These are phyloP conservation scores for Apamea crenata DNA, from an alignment of 2,888 invertebrate genomes.

Conservation along the genomic window DNA sequence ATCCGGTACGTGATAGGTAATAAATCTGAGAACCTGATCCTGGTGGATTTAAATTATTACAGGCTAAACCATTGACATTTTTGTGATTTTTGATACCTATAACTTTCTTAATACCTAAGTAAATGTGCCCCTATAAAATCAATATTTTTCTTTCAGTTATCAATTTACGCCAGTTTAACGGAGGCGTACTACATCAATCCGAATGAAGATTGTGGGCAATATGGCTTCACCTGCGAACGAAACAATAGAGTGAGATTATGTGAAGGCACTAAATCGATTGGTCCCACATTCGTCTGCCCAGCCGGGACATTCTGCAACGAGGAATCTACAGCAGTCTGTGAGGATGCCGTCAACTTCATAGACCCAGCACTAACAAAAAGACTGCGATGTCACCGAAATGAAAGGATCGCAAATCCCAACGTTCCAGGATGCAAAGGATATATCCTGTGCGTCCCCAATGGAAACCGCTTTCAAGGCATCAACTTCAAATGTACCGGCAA, in stretches of 20 bases:
- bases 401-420: constrained; percentile 84
- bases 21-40: neutral
- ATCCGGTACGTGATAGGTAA: neutral
- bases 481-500: constrained; percentile 86
- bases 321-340: constrained; percentile 85
- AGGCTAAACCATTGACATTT: neutral
- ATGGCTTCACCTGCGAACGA: constrained; percentile 84
- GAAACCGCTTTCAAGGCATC: constrained; percentile 85
- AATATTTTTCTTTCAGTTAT: constrained; percentile 64
- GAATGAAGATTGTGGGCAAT: constrained; percentile 81
- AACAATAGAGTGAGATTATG: constrained; percentile 81
- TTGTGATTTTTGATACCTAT: neutral
- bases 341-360: constrained; percentile 80
- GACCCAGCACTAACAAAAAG: constrained; percentile 79
- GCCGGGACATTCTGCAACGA: constrained; percentile 84
- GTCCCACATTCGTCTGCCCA: constrained; percentile 84
- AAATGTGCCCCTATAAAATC: neutral
- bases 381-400: constrained; percentile 81
- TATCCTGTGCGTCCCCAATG: constrained; percentile 86
- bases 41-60: neutral
- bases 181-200: constrained; percentile 70
- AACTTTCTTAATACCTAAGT: too few species aligned
- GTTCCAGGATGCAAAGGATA: constrained; percentile 87
- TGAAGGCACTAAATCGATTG: constrained; percentile 79
- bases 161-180: constrained; percentile 47